Percentiles rank a stretch among this genome's conserved stretches.
phyloP scores from a whole-genome alignment of 2,113 vertebrate species.

The Burhinus bistriatus region DNA sequence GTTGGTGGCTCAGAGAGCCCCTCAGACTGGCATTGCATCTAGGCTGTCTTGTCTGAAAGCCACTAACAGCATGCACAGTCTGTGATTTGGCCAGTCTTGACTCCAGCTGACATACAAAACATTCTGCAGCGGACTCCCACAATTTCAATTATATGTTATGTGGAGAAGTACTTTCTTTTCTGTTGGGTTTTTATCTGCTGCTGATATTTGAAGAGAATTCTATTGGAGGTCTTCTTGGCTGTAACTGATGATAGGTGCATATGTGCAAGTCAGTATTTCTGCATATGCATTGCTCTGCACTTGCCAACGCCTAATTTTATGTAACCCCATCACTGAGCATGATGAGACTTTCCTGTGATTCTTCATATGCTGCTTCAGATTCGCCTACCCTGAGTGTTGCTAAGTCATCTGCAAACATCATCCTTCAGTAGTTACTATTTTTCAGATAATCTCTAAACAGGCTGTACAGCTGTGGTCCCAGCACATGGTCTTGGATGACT shows the following conservation, averaged over 20 bases:
- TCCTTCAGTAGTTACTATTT: not conserved
- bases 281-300: not conserved
- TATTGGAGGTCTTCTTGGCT: not conserved
- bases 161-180: not conserved
- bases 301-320: not conserved
- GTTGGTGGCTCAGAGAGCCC: fast-evolving
- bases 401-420: not conserved
- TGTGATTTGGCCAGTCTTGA: not conserved
- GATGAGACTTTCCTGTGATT: not conserved
- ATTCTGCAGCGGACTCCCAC: not conserved
- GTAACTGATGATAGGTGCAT: not conserved
- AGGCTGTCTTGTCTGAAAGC: not conserved
- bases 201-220: not conserved
- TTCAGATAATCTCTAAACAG: not conserved
- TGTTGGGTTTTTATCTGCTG: not conserved
- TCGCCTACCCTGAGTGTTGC: not conserved
- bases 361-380: not conserved
- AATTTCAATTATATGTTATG: not conserved
- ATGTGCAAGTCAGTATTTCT: fast-evolving
- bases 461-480: not conserved
- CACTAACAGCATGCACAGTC: not conserved
- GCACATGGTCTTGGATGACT: not conserved
- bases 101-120: not conserved
- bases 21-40: not conserved
- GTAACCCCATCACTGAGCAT: not conserved